Evolutionary conservation across 2,113 vertebrate genomes (phyloP), one percentile per base, ranked within the genome.

Genomic region (Fukomys damarensis): DNA sequence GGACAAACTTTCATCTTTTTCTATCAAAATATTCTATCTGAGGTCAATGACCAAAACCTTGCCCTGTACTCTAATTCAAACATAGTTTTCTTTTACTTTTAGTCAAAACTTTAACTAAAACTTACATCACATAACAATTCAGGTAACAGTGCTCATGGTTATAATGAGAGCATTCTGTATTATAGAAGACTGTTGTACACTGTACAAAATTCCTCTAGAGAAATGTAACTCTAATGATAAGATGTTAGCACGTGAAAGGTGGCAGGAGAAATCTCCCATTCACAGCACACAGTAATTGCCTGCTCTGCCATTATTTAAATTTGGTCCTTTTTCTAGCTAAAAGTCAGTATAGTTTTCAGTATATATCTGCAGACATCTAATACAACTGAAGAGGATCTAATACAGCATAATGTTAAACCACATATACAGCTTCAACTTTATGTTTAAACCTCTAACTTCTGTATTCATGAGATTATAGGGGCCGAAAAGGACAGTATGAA

Each of bases 151-250:
- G 61, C 16, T 91, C 32, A 84, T 52, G 72, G 59, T 52, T 95
- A 66, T 35, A 85, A 95, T 56, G 28, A 85, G 70, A 82, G 32
- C 12, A 79, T 74, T 85, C 41, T 87, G 58, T 56, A 65, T 20
- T 81, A 1, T 30, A 77, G 12, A 46, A 8, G 41, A 74, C 61
- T 16, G 35, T n/a, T 86, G 0, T 63, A 77, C 58, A n/a, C 77
- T 92, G 52, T 7, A 11, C 17, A 76, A 63, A 95, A 54, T 28
- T 88, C 30, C 54, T 93, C 46, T 41, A 87, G 49, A 72, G 24
- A 85, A 94, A 81, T 65, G 12, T 20, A 66, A 90, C 35, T 92
- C 82, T 89, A 95, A 95, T 94, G 66, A 95, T 77, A 91, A 68
- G 92, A 86, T 92, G 30, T 76, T 20, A 80, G n/a, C 76, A 87